These are phyloP conservation scores for Apodemia zela DNA, from an alignment of 2,888 invertebrate species.

Conservation along the genomic window DNA sequence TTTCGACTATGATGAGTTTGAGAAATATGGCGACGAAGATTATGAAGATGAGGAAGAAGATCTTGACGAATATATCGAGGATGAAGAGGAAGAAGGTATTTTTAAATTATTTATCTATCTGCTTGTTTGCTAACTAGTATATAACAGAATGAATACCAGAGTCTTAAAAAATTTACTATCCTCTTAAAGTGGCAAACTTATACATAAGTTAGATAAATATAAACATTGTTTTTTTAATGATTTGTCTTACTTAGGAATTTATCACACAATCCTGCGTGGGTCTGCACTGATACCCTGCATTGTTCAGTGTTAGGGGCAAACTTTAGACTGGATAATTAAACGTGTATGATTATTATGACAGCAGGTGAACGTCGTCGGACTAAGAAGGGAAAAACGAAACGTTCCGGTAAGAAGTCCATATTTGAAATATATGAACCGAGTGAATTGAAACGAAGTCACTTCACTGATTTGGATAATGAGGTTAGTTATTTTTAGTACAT, in stretches of 20 bases:
- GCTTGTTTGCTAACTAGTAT: too few relatives aligned
- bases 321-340: background rate
- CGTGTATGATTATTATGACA: slow-evolving; percentile 16
- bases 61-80: slow-evolving; percentile 89
- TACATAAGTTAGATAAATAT: too few relatives aligned
- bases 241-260: too few relatives aligned
- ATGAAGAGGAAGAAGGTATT: slow-evolving; percentile 84
- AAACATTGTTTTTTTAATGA: too few relatives aligned
- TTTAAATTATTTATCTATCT: background rate
- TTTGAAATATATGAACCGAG: slow-evolving; percentile 98
- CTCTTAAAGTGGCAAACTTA: too few relatives aligned
- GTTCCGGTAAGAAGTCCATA: slow-evolving; percentile 90
- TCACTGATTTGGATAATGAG: slow-evolving; percentile 95
- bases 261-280: too few relatives aligned
- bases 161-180: too few relatives aligned
- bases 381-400: slow-evolving; percentile 88
- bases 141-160: too few relatives aligned
- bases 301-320: too few relatives aligned
- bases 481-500: slow-evolving; percentile 45
- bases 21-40: slow-evolving; percentile 92
- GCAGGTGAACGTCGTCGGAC: slow-evolving; percentile 80
- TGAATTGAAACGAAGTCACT: slow-evolving; percentile 96
- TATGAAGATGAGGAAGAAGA: slow-evolving; percentile 90
- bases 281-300: too few relatives aligned
- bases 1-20: slow-evolving; percentile 96